Conservation (phyloP, 1,140 invertebrate species). For the Nebria ingens region DNA sequence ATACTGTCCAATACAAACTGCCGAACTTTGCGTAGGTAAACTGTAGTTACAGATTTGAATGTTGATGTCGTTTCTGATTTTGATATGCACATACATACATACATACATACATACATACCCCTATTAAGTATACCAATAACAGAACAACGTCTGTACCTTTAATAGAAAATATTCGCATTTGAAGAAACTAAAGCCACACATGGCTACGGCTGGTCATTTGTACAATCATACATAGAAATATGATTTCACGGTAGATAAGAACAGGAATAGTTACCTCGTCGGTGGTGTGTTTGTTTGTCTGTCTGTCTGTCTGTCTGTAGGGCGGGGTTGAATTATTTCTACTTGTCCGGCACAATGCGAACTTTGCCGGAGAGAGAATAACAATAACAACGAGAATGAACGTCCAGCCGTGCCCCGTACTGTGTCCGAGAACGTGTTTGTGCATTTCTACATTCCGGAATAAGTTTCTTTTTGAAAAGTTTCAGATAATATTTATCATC, state of each 20-base stretch:
- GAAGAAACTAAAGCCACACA: no score
- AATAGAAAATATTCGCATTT: no score
- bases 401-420: constrained; percentile 12
- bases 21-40: constrained; percentile 13
- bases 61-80: constrained; percentile 9
- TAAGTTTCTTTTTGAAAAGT: constrained; percentile 20
- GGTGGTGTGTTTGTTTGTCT: no score
- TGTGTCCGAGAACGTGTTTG: constrained; percentile 18
- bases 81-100: neutral
- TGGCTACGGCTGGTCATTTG: no score
- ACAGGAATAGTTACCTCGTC: neutral
- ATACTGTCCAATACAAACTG: constrained; percentile 29
- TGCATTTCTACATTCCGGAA: constrained; percentile 22
- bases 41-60: constrained; percentile 6
- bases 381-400: constrained; percentile 21
- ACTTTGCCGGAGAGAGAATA: constrained; percentile 12
- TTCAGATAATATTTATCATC: constrained; percentile 24
- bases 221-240: no score
- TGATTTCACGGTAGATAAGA: neutral
- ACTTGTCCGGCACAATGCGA: neutral
- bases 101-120: no score
- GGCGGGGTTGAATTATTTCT: constrained; percentile 1
- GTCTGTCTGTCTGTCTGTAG: neutral
- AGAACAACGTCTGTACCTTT: no score
- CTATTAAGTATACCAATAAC: no score